These are phyloP conservation scores for Styela plicata DNA, from an alignment of 23 tunicate genomes.

Conservation along the genomic window DNA sequence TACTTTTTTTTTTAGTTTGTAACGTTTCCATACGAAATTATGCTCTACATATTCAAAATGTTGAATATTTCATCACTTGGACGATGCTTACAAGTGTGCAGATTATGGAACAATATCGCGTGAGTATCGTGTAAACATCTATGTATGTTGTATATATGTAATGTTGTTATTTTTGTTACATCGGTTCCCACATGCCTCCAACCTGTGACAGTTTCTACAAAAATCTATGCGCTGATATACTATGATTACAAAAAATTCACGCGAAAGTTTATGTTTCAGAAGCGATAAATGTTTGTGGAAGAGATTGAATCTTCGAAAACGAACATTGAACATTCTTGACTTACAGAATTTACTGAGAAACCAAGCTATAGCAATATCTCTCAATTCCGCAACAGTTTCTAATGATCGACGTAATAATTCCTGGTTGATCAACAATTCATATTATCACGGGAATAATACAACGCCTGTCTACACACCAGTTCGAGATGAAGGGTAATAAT, in stretches of 20 bases:
- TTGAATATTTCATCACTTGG: conserved; percentile 10
- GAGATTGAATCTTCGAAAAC: conserved; percentile 7
- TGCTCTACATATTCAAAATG: conserved; percentile 26
- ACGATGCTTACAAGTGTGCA: conserved; percentile 64
- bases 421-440: conserved; percentile 14
- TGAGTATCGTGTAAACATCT: no score
- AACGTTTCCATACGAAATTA: conserved; percentile 25
- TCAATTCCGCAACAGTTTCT: conserved; percentile 10
- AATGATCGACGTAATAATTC: conserved; percentile 16
- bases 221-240: no score
- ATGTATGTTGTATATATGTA: no score
- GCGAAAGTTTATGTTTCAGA: no score
- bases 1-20: no score
- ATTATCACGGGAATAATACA: conserved; percentile 10
- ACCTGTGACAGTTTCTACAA: no score
- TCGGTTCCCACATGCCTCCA: no score
- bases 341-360: conserved; percentile 4
- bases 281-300: conserved; percentile 10
- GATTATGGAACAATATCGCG: conserved; percentile 84
- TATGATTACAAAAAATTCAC: no score
- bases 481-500: conserved; percentile 15
- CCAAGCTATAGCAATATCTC: conserved; percentile 11
- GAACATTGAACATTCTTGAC: conserved; percentile 6
- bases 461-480: conserved; percentile 6
- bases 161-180: no score